Base-by-base conservation (phyloP, 2,113 vertebrate genomes). In the Semicossyphus pulcher region DNA sequence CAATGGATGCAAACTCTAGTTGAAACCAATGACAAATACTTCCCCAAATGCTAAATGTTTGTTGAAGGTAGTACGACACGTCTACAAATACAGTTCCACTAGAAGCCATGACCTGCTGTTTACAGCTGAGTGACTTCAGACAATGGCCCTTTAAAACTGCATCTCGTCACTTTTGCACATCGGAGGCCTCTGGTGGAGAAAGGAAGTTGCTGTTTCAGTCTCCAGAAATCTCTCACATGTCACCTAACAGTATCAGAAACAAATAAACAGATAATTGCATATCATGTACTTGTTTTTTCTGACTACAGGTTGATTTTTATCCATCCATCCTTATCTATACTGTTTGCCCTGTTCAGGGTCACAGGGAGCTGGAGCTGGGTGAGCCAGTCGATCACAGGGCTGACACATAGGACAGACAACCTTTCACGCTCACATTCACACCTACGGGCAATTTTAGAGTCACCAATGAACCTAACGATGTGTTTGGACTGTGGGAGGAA, bases 1-100 rank as follows among this genome's bases (percentile, higher is more conserved):
- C 91, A 92, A 58, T 86, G 93, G 91, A 94, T 92, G 91, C 94
- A 95, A 95, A 94, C 56, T 76, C 77, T 84, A 86, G 80, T 89
- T 76, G 9, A 89, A 86, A 87, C 86, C 86, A 89, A 89, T 83
- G 79, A 86, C 18, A 20, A 51, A 44, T 63, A 71, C 66, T 80
- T 82, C 75, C 74, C 81, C 60, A 20, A 29, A 61, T 45, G 25
- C 68, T 60, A 73, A 56, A 25, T 78, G 75, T 81, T 66, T 81
- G 76, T 86, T 81, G 36, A 53, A 36, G 41, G 28, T 76, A 69
- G 53, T 54, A 49, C 23, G 11, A 68, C 62, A 51, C 4, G 31
- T 70, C 49, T 54, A 41, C 20, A 10, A n/a, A 15, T 32, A 57
- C 52, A 16, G 32, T 29, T 80, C 59, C 64, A 70, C 5, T 14